Percentiles rank a stretch among this genome's conserved stretches.
Conservation (phyloP, 2,888 invertebrate genomes). For the Chaetoderma sp. region DNA sequence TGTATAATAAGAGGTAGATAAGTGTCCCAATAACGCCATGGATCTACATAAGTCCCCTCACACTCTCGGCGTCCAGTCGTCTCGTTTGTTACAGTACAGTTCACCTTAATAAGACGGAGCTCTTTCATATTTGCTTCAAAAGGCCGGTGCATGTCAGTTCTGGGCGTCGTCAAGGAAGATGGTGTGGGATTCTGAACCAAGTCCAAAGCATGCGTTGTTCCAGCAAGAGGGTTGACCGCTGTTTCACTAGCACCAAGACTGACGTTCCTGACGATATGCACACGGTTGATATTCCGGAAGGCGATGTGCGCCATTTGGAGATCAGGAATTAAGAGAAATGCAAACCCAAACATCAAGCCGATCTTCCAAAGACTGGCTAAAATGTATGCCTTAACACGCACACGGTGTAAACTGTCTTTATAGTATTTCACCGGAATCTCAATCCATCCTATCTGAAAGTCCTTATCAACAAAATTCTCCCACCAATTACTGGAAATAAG, state of each 20-base stretch:
- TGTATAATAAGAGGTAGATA: slow-evolving; percentile 53
- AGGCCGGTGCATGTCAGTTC: not conserved
- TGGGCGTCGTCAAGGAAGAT: not conserved
- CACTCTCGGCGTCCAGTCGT: no score
- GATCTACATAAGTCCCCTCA: slow-evolving; percentile 29
- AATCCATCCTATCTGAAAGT: slow-evolving; percentile 37
- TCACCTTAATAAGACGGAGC: slow-evolving; percentile 23
- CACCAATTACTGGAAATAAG: slow-evolving; percentile 85
- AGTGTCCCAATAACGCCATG: slow-evolving; percentile 38
- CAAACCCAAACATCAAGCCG: slow-evolving; percentile 48
- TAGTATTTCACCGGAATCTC: slow-evolving; percentile 40
- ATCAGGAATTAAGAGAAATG: slow-evolving; percentile 46
- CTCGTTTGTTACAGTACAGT: slow-evolving; percentile 31
- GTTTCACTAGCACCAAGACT: not conserved
- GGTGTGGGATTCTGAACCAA: slow-evolving; percentile 1
- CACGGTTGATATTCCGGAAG: slow-evolving; percentile 19
- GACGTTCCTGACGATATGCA: not conserved
- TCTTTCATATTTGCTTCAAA: slow-evolving; percentile 21
- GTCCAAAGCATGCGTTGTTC: slow-evolving; percentile 9
- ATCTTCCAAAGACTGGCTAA: slow-evolving; percentile 55
- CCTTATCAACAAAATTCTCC: slow-evolving; percentile 79
- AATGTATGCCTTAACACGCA: slow-evolving; percentile 51
- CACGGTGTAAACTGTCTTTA: slow-evolving; percentile 48
- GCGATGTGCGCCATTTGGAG: slow-evolving; percentile 36
- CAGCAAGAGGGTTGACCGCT: not conserved